These are phyloP conservation scores for Gryon sp. DNA, from an alignment of 1,140 invertebrate genomes.

Conservation along the genomic window DNA sequence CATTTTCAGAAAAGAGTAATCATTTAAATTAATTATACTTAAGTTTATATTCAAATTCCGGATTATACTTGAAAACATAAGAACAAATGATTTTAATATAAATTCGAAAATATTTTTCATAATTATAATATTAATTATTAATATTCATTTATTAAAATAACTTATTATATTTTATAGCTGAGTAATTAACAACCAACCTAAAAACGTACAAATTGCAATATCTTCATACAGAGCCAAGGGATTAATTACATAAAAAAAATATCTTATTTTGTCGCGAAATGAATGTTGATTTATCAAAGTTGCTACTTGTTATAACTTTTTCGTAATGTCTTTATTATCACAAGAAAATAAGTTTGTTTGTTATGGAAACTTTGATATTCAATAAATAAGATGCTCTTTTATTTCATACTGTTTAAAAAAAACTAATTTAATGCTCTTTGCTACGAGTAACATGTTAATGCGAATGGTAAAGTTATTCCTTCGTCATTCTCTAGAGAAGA, in stretches of 20 bases:
- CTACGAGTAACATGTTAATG: background rate
- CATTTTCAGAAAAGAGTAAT: too few relatives aligned
- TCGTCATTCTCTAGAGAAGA: background rate
- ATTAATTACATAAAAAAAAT: background rate
- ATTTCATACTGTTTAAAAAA: background rate
- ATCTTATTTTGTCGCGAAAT: background rate
- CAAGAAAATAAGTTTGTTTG: background rate
- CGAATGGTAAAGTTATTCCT: background rate
- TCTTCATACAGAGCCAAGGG: too few relatives aligned
- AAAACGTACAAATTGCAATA: too few relatives aligned
- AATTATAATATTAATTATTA: too few relatives aligned
- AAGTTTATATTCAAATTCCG: too few relatives aligned
- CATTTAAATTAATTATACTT: too few relatives aligned
- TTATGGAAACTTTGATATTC: conserved; percentile 5
- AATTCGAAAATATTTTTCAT: too few relatives aligned
- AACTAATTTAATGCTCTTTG: background rate
- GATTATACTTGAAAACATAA: too few relatives aligned
- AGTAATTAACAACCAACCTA: too few relatives aligned
- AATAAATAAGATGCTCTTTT: conserved; percentile 9
- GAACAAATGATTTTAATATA: too few relatives aligned
- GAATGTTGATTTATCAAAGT: background rate
- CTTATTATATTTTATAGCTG: too few relatives aligned
- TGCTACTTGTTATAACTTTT: conserved; percentile 3
- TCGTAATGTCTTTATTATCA: conserved; percentile 4
- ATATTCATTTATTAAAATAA: too few relatives aligned